Percentiles rank a stretch among this genome's conserved stretches.
Evolutionary conservation across 2,888 invertebrate genomes (phyloP).

Genomic region (Drosophila mettleri): DNA sequence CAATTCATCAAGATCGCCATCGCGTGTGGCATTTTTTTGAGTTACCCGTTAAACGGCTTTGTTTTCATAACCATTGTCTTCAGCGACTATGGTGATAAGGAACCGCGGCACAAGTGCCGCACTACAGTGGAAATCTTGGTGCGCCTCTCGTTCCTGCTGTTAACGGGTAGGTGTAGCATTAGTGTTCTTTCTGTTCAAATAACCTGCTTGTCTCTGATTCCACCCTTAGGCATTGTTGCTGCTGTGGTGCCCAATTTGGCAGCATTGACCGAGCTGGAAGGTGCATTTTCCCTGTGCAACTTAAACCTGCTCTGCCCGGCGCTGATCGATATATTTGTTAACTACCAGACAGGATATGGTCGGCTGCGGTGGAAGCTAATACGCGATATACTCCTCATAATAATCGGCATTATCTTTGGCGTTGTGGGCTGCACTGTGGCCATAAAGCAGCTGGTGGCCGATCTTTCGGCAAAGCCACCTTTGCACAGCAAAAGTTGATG

Average conservation of each 20-base stretch:
- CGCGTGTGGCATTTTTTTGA: constrained; percentile 93
- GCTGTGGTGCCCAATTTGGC: constrained; percentile 61
- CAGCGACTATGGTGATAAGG: constrained; percentile 79
- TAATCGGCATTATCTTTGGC: constrained; percentile 58
- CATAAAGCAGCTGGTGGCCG: constrained; percentile 51
- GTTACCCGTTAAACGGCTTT: constrained; percentile 97
- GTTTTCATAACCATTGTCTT: constrained; percentile 98
- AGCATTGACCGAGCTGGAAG: constrained; percentile 63
- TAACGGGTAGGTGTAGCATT: constrained; percentile 43
- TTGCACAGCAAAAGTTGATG: constrained; percentile 6
- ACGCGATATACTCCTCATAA: constrained; percentile 53
- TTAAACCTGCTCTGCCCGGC: constrained; percentile 65
- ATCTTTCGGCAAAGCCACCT: constrained; percentile 48
- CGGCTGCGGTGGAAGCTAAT: constrained; percentile 56
- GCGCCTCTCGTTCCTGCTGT: constrained; percentile 46
- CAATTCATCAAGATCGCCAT: constrained; percentile 92
- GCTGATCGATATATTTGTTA: constrained; percentile 59
- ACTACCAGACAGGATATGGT: constrained; percentile 57
- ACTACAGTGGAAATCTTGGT: constrained; percentile 31
- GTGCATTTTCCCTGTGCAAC: constrained; percentile 62
- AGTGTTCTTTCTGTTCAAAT: too few species aligned
- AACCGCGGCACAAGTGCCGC: background rate
- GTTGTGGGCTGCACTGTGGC: constrained; percentile 59
- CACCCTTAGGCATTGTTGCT: constrained; percentile 53
- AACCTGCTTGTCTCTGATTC: background rate